These are phyloP conservation scores for Anableps anableps DNA, from an alignment of 2,797 vertebrate genomes.

Conservation along the genomic window DNA sequence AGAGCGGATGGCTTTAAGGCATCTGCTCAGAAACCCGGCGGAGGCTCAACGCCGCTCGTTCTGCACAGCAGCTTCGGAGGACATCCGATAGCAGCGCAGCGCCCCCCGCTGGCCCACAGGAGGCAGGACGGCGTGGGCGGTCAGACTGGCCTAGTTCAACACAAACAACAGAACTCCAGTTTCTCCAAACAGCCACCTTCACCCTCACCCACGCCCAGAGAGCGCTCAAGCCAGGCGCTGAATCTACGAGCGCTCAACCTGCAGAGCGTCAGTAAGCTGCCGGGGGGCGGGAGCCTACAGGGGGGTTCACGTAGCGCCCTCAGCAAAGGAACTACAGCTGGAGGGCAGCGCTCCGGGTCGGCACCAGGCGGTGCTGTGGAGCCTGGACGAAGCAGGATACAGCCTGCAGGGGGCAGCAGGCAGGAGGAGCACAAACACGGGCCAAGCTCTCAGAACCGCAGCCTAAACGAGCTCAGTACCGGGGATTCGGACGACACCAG, in stretches of 20 bases:
- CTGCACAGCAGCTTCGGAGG: conserved; percentile 44
- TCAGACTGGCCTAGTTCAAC: conserved; percentile 26
- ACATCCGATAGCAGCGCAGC: conserved; percentile 14
- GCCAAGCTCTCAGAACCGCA: conserved; percentile 43
- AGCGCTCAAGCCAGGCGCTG: conserved; percentile 83
- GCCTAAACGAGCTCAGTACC: conserved; percentile 85
- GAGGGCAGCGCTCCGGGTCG: conserved; percentile 63
- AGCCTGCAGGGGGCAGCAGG: conserved; percentile 27
- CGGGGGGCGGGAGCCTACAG: conserved; percentile 31
- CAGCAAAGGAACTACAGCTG: conserved; percentile 6
- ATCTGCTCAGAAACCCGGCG: conserved; percentile 34
- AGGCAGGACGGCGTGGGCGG: conserved; percentile 41
- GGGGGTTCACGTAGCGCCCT: conserved; percentile 50
- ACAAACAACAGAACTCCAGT: conserved; percentile 55
- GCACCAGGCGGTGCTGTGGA: conserved; percentile 9
- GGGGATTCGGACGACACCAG: conserved; percentile 79
- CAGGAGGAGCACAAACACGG: conserved; percentile 55
- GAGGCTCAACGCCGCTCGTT: conserved; percentile 18
- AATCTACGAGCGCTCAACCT: conserved; percentile 89
- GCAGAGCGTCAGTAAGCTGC: conserved; percentile 83
- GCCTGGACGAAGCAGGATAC: conserved; percentile 31
- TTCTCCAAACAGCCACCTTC: conserved; percentile 42
- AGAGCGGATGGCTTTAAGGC: conserved; percentile 51
- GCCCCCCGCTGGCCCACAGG: conserved; percentile 46
- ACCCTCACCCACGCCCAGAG: conserved; percentile 30